A percentile compares a stretch with the other conserved stretches of the same genome.
Conservation (phyloP, 1,140 invertebrate species). For the Apis cerana region DNA sequence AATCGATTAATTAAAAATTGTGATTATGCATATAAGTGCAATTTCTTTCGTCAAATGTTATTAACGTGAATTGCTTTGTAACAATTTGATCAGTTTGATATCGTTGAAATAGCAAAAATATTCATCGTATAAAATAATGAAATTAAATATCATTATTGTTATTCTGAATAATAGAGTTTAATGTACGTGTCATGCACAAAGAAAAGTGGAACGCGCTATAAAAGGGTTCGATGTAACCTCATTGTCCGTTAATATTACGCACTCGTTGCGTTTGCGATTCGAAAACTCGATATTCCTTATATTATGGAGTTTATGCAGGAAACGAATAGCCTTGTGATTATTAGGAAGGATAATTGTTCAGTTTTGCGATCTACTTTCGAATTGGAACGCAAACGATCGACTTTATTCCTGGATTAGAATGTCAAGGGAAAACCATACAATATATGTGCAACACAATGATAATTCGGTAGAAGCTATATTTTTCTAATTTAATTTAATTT, state of each 20-base stretch:
- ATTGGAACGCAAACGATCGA: slow-evolving; percentile 24
- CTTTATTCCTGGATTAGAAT: slow-evolving; percentile 22
- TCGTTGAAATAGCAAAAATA: background rate
- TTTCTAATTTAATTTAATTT: background rate
- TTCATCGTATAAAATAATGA: background rate
- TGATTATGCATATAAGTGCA: background rate
- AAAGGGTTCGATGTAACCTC: slow-evolving; percentile 20
- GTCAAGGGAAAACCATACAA: slow-evolving; percentile 30
- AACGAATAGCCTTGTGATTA: background rate
- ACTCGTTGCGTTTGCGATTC: slow-evolving; percentile 6
- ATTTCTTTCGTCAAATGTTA: background rate
- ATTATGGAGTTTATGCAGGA: background rate
- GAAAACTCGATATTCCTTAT: slow-evolving; percentile 20
- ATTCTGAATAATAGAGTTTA: background rate
- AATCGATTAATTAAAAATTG: background rate
- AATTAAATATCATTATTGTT: background rate
- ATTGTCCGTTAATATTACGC: background rate
- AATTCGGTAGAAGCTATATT: background rate
- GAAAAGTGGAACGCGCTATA: slow-evolving; percentile 21
- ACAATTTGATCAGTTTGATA: background rate
- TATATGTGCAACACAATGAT: background rate
- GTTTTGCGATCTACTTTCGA: slow-evolving; percentile 28
- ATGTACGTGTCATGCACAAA: background rate
- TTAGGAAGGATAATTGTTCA: slow-evolving; percentile 17
- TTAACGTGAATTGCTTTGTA: no score